Conservation (phyloP, 2,888 invertebrate genomes). For the Acanthosoma haemorrhoidale region DNA sequence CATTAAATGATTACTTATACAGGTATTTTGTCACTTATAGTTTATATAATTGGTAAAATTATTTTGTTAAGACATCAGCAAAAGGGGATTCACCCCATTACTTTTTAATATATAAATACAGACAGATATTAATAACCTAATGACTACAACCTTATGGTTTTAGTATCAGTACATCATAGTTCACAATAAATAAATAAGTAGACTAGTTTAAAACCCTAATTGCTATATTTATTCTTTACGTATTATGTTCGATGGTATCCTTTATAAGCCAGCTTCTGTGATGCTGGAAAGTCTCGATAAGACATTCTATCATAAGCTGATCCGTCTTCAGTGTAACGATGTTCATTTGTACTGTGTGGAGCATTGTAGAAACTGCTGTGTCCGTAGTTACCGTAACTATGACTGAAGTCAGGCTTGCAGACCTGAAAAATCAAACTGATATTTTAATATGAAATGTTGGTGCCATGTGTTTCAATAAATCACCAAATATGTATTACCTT, state of each 20-base stretch:
- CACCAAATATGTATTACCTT: too few species aligned
- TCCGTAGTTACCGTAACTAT: conserved; percentile 50
- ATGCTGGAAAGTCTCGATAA: conserved; percentile 34
- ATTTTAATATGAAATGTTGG: not conserved
- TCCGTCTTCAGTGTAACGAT: conserved; percentile 18
- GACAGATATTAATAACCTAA: not conserved
- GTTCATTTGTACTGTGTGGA: conserved; percentile 51
- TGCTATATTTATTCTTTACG: not conserved
- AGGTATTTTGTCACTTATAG: too few species aligned
- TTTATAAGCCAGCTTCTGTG: conserved; percentile 39
- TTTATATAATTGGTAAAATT: too few species aligned
- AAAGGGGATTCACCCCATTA: too few species aligned
- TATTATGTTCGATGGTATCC: conserved; percentile 33
- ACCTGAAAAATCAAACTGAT: conserved; percentile 45
- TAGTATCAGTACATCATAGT: not conserved
- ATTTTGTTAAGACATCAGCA: too few species aligned
- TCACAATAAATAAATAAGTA: not conserved
- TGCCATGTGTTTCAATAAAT: too few species aligned
- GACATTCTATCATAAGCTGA: conserved; percentile 31
- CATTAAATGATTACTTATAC: too few species aligned
- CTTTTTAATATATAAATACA: too few species aligned
- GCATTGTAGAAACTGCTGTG: conserved; percentile 55
- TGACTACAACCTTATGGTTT: too few species aligned
- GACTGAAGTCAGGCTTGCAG: conserved; percentile 50
- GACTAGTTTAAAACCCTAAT: not conserved